phyloP scores from a whole-genome alignment of 2,888 invertebrate genomes.

The Clanis bilineata region DNA sequence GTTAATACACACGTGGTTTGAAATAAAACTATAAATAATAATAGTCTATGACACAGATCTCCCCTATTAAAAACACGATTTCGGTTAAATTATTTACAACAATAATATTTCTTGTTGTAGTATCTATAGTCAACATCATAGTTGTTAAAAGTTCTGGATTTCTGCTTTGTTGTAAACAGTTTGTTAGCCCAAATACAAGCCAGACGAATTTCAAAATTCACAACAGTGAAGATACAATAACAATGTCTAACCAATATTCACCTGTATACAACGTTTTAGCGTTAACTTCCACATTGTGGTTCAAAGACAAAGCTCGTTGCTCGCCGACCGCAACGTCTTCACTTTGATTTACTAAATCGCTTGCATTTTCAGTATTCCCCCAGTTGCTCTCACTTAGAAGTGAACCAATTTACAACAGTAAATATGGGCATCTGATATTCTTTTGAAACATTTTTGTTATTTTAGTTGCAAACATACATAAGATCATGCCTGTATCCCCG shows the following conservation, averaged over 20 bases:
- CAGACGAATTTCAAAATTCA: background rate
- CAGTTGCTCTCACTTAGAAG: background rate
- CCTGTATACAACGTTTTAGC: background rate
- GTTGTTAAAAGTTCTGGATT: too few species aligned
- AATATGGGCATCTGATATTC: background rate
- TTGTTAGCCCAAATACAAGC: background rate
- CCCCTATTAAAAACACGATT: too few species aligned
- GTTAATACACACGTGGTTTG: too few species aligned
- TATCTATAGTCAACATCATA: too few species aligned
- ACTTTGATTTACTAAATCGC: constrained; percentile 1
- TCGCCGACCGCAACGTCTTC: background rate
- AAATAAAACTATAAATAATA: too few species aligned
- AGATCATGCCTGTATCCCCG: too few species aligned
- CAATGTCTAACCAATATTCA: background rate
- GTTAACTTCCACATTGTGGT: constrained; percentile 3
- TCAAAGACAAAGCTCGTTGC: constrained; percentile 4
- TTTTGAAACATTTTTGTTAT: background rate
- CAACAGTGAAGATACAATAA: background rate
- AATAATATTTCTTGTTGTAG: too few species aligned
- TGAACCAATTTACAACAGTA: background rate
- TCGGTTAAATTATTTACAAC: too few species aligned
- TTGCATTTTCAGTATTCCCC: background rate
- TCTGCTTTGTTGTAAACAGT: background rate
- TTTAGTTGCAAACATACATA: background rate
- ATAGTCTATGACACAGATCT: too few species aligned